Conservation (phyloP, 2,113 vertebrate species). For the Lepidothrix coronata region DNA sequence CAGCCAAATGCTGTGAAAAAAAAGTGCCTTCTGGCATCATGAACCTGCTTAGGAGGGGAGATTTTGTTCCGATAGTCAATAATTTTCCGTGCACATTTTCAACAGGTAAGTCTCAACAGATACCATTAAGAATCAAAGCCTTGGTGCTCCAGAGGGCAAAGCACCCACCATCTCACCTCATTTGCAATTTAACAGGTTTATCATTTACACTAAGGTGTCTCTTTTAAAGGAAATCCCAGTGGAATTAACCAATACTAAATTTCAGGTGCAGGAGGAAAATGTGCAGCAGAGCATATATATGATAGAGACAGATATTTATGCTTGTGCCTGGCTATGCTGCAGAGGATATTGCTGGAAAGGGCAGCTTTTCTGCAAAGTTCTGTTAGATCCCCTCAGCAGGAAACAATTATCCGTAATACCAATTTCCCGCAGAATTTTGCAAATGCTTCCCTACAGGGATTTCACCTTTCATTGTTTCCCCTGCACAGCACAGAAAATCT, state of each 20-base stretch:
- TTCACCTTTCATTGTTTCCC: slow-evolving; percentile 64
- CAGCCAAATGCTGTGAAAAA: neutral
- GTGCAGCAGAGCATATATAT: neutral
- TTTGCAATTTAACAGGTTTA: neutral
- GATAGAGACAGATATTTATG: neutral
- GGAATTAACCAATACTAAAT: neutral
- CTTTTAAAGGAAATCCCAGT: neutral
- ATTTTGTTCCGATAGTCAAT: neutral
- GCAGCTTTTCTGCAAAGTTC: slow-evolving; percentile 52
- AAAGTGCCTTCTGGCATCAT: neutral
- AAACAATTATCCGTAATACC: slow-evolving; percentile 63
- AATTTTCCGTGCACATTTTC: neutral
- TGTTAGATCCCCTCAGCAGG: slow-evolving; percentile 47
- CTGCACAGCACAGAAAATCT: slow-evolving; percentile 22
- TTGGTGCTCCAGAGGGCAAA: neutral
- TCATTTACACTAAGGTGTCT: neutral
- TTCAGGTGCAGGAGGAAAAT: neutral
- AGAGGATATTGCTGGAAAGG: slow-evolving; percentile 46
- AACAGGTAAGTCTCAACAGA: neutral
- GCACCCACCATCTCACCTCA: neutral
- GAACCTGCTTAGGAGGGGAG: neutral
- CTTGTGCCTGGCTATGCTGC: neutral
- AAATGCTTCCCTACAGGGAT: slow-evolving; percentile 65
- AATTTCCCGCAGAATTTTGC: slow-evolving; percentile 60
- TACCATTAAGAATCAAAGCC: neutral